phyloP scores from a whole-genome alignment of 2,113 vertebrate genomes.

The Zosterops japonicus region DNA sequence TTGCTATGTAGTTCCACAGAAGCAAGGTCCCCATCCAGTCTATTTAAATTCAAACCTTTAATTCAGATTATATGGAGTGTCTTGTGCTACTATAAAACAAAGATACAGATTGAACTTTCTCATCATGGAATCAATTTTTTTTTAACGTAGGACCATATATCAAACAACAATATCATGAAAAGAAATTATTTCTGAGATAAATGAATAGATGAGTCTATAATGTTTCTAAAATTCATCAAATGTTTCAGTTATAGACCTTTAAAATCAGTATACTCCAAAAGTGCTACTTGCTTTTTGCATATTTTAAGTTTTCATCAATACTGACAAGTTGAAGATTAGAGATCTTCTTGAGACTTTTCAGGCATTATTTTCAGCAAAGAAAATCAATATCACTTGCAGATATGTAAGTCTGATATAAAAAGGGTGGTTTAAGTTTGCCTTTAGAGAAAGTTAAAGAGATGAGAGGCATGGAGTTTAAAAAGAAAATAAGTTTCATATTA shows the following conservation, averaged over 20 bases:
- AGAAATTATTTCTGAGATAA: background rate
- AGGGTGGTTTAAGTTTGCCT: background rate
- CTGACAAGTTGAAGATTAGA: background rate
- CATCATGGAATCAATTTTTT: background rate
- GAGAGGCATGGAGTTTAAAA: background rate
- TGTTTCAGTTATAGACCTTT: background rate
- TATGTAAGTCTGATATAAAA: background rate
- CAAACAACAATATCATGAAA: background rate
- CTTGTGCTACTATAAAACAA: background rate
- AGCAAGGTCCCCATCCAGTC: background rate
- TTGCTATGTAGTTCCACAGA: rapidly evolving
- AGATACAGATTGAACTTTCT: background rate
- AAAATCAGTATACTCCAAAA: background rate
- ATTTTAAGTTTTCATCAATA: background rate
- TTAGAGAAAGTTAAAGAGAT: background rate
- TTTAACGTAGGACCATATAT: rapidly evolving
- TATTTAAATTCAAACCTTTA: background rate
- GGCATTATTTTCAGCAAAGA: background rate
- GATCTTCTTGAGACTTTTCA: background rate
- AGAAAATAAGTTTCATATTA: background rate
- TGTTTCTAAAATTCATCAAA: background rate
- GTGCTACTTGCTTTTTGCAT: background rate
- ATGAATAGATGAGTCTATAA: background rate
- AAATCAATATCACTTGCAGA: background rate
- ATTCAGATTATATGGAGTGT: background rate